Conservation (phyloP, 2,797 vertebrate species). For the Odontamblyopus rebecca region DNA sequence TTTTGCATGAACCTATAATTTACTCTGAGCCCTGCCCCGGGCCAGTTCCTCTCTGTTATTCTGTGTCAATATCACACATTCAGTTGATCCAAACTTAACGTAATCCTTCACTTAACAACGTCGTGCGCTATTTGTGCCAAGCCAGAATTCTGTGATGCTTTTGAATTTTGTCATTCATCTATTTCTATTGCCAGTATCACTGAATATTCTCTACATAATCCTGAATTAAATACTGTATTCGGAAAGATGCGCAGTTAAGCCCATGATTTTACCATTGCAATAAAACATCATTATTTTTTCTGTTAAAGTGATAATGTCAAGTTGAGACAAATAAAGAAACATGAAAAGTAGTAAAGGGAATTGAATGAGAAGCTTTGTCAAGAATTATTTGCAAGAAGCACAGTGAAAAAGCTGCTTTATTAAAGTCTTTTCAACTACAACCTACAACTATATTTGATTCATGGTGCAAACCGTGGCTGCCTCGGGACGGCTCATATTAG, state of each 20-base stretch:
- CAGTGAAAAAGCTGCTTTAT: conserved; percentile 18
- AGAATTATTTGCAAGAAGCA: conserved; percentile 31
- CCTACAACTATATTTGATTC: conserved; percentile 10
- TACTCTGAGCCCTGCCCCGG: conserved; percentile 3
- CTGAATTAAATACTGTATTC: too few species aligned
- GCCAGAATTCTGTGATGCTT: too few species aligned
- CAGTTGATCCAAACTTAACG: neutral
- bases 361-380: conserved; percentile 21
- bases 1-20: conserved; percentile 45
- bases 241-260: too few species aligned
- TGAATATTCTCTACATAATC: too few species aligned
- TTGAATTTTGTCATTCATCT: too few species aligned
- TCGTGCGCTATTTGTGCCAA: too few species aligned
- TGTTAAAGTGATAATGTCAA: neutral
- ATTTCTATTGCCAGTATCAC: too few species aligned
- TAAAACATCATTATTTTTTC: neutral
- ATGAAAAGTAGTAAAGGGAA: too few species aligned
- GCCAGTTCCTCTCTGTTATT: conserved; percentile 36
- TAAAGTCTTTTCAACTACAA: conserved; percentile 5
- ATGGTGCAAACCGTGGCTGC: conserved; percentile 13
- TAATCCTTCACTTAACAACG: neutral
- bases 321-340: neutral
- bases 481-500: neutral
- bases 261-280: neutral
- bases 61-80: conserved; percentile 1